Conservation (phyloP, 2,113 vertebrate genomes). For the Hemibagrus wyckioides region DNA sequence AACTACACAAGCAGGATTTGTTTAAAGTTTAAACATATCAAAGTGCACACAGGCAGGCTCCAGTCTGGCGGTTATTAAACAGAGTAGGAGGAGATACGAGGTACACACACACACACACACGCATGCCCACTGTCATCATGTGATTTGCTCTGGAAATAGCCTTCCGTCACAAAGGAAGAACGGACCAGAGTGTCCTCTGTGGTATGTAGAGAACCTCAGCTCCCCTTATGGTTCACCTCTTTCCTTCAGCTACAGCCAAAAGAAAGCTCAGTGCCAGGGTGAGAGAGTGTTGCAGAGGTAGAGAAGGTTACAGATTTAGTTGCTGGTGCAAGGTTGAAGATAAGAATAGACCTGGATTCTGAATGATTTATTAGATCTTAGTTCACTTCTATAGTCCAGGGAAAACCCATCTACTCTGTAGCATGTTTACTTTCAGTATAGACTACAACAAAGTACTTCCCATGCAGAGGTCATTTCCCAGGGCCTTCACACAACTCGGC, state of each 20-base stretch:
- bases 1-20: conserved; percentile 26
- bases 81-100: conserved; percentile 1
- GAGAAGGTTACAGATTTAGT: conserved; percentile 25
- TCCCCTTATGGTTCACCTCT: conserved; percentile 36
- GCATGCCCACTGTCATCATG: conserved; percentile 50
- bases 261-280: conserved; percentile 33
- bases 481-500: not conserved
- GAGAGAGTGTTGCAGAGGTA: not conserved
- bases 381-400: not conserved
- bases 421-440: conserved; percentile 16
- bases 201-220: conserved; percentile 48
- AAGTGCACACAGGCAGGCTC: conserved; percentile 40
- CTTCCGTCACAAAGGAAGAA: conserved; percentile 44
- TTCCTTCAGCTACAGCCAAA: conserved; percentile 37
- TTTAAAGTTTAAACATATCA: conserved; percentile 55
- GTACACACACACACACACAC: not conserved
- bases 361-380: conserved; percentile 57
- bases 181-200: conserved; percentile 40
- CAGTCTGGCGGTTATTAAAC: conserved; percentile 40
- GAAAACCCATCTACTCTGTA: not conserved
- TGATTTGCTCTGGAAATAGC: conserved; percentile 57
- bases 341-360: conserved; percentile 51
- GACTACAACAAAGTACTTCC: conserved; percentile 9
- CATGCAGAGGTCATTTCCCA: not conserved
- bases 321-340: conserved; percentile 40